Evolutionary conservation across 2,797 vertebrate genomes (phyloP), one percentile per base, ranked within the genome.

Genomic region (Smutsia temminckii): DNA sequence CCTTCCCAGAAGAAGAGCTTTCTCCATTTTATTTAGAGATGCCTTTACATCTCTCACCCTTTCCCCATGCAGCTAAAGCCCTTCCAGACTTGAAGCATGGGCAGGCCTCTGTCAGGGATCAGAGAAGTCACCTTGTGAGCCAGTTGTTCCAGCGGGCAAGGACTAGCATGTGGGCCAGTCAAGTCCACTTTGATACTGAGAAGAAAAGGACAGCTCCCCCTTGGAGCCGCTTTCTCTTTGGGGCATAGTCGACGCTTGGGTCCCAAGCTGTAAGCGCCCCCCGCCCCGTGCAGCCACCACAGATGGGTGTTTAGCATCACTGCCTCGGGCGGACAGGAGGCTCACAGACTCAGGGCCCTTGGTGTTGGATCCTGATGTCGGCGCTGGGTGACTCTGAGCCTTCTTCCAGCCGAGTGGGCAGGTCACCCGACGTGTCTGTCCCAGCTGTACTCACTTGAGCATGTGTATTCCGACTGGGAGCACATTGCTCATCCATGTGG

Each of bases 361-460:
- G 4, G 34, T 21, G 1, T 42, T 32, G 29, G 40, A 32, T 12
- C 69, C 55, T 64, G n/a, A 23, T 0, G 2, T 17, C 25, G 18
- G 46, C 1, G 0, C 7, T 1, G 6, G 4, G 21, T 21, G 79
- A 9, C 16, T 1, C 42, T 57, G 64, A 34, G n/a, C 27, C 51
- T 37, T 32, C 25, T 83, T 40, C 37, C 32, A 64, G 0, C 57
- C 49, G 27, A 6, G 23, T 32, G 61, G 49, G 13, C 21, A 3
- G 61, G 25, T 57, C 4, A 0, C 61, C 16, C 21, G 78, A 1
- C 4, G 17, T 2, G 3, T 25, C 78, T 0, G 0, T 18, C 40
- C 17, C 32, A 20, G 46, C 55, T 40, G 20, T 23, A 10, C 27
- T 40, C 68, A 49, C 40, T 5, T 29, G 23, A 18, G 55, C n/a